These are phyloP conservation scores for Neopipo cinnamomea DNA, from an alignment of 2,113 vertebrate genomes.

Conservation along the genomic window DNA sequence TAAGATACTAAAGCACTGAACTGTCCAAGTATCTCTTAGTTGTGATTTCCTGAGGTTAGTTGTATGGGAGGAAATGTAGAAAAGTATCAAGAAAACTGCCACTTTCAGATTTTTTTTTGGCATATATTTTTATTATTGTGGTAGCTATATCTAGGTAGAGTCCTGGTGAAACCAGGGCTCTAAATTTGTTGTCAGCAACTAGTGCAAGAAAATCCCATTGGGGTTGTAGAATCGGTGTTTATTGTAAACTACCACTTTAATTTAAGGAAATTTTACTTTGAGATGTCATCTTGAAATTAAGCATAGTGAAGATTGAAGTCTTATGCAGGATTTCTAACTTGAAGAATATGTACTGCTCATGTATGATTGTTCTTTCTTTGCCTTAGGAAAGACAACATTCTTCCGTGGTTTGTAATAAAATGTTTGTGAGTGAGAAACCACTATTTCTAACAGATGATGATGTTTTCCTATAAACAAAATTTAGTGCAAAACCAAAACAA, in stretches of 20 bases:
- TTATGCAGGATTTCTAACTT: neutral
- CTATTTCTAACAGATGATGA: neutral
- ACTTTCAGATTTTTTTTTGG: neutral
- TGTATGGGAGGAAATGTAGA: neutral
- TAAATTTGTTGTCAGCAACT: neutral
- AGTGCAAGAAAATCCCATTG: neutral
- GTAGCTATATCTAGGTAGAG: neutral
- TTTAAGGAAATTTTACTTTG: neutral
- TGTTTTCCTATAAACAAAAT: slow-evolving; percentile 23
- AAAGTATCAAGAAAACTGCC: neutral
- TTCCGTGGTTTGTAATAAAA: neutral
- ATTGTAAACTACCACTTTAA: neutral
- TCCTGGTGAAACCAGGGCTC: neutral
- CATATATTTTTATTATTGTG: neutral
- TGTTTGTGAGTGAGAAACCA: neutral
- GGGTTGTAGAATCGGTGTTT: neutral
- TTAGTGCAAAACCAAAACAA: neutral
- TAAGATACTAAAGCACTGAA: neutral
- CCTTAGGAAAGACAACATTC: neutral
- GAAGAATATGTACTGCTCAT: neutral
- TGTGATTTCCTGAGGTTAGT: neutral
- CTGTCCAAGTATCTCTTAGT: neutral
- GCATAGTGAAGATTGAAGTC: neutral
- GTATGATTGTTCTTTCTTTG: neutral
- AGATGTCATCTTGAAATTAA: neutral